These are phyloP conservation scores for Metellina segmentata DNA, from an alignment of 2,888 invertebrate genomes.

Conservation along the genomic window DNA sequence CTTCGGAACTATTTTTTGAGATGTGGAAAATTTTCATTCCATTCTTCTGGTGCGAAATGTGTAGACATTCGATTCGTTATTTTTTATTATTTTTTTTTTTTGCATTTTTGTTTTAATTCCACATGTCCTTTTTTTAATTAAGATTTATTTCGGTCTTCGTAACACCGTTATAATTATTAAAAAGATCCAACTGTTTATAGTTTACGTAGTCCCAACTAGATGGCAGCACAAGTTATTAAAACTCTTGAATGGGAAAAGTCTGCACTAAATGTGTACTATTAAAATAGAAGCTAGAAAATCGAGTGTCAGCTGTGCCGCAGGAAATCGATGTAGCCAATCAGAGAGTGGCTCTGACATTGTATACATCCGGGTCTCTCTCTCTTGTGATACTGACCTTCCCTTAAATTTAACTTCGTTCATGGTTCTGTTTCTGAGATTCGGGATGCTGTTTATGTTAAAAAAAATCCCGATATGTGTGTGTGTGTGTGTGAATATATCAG, in stretches of 20 bases:
- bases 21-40: too few species aligned
- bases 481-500: too few species aligned
- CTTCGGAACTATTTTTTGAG: too few species aligned
- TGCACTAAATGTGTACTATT: conserved; percentile 39
- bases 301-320: conserved; percentile 74
- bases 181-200: background rate
- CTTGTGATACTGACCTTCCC: conserved; percentile 59
- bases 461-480: too few species aligned
- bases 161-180: too few species aligned
- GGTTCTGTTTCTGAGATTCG: conserved; percentile 14
- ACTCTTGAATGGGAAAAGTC: conserved; percentile 18
- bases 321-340: conserved; percentile 76
- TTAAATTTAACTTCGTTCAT: conserved; percentile 49
- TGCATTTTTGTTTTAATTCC: too few species aligned
- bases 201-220: conserved; percentile 20
- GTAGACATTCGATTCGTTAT: too few species aligned
- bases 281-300: conserved; percentile 56
- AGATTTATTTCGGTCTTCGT: too few species aligned
- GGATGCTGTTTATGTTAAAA: too few species aligned
- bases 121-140: too few species aligned
- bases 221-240: conserved; percentile 40
- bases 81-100: too few species aligned
- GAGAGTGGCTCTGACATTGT: conserved; percentile 56
- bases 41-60: too few species aligned
- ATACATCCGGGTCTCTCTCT: conserved; percentile 60